Evolutionary conservation across 1,140 invertebrate species (phyloP).

Genomic region (Pemphigus obesinymphae): DNA sequence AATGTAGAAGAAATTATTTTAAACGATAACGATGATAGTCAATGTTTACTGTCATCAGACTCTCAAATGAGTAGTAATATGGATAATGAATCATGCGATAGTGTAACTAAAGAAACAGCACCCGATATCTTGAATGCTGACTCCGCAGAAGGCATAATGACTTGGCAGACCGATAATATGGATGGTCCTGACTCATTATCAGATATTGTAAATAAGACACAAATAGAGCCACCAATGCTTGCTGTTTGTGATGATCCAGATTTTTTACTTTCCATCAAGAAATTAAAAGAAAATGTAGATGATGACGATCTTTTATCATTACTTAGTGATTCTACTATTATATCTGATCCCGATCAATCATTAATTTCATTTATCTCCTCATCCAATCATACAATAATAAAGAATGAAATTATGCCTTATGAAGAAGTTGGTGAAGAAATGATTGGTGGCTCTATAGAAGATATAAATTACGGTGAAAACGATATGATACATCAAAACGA

Average conservation of each 20-base stretch:
- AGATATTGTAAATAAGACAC: neutral
- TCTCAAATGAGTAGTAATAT: neutral
- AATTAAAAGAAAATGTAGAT: neutral
- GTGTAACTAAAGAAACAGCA: neutral
- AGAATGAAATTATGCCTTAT: neutral
- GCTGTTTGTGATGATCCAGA: neutral
- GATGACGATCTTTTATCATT: neutral
- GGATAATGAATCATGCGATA: neutral
- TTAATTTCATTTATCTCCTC: neutral
- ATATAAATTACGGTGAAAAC: neutral
- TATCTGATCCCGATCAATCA: neutral
- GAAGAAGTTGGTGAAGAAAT: neutral
- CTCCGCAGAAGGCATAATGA: neutral
- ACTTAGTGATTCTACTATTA: neutral
- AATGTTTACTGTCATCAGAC: neutral
- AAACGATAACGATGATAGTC: neutral
- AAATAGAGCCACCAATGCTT: neutral
- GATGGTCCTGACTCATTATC: neutral
- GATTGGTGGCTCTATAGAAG: neutral
- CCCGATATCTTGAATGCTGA: neutral
- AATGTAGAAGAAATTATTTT: neutral
- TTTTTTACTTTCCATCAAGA: neutral
- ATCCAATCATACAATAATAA: neutral
- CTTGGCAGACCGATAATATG: neutral
- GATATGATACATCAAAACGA: neutral